A percentile compares a stretch with the other conserved stretches of the same genome.
These are phyloP conservation scores for Onychomys torridus DNA, from an alignment of 2,797 vertebrate genomes.

Conservation along the genomic window DNA sequence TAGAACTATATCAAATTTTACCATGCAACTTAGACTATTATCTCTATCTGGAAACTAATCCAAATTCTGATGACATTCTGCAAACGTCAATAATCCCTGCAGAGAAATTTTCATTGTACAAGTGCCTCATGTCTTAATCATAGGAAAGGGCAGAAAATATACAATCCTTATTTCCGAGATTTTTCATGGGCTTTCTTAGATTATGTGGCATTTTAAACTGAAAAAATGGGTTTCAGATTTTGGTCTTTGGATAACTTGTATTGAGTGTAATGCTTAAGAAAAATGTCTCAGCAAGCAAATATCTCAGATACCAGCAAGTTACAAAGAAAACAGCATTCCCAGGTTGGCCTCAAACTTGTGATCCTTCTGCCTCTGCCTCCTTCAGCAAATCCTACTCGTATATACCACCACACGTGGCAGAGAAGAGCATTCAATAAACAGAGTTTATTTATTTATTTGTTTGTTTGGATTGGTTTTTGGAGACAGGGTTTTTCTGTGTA, in stretches of 20 bases:
- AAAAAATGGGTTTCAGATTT: slow-evolving; percentile 27
- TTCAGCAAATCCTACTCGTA: background rate
- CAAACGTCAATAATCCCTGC: background rate
- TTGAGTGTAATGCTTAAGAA: slow-evolving; percentile 30
- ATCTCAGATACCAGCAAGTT: background rate
- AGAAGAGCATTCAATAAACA: slow-evolving; percentile 1
- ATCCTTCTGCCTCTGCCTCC: background rate
- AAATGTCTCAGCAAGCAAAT: background rate
- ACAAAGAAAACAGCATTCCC: background rate
- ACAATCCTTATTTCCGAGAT: background rate
- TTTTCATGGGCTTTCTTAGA: background rate
- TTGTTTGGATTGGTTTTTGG: background rate
- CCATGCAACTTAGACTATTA: slow-evolving; percentile 21
- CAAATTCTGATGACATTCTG: background rate
- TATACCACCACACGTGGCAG: background rate
- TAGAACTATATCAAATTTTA: slow-evolving; percentile 52
- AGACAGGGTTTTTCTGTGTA: background rate
- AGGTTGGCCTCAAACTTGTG: background rate
- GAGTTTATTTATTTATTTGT: background rate
- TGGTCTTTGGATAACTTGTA: background rate
- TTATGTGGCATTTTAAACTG: background rate
- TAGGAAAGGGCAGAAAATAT: background rate
- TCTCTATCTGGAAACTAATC: slow-evolving; percentile 43
- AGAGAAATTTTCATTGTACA: background rate
- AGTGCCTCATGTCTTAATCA: background rate